Conservation (phyloP, 2,888 invertebrate genomes). For the Drosophila neutralis region DNA sequence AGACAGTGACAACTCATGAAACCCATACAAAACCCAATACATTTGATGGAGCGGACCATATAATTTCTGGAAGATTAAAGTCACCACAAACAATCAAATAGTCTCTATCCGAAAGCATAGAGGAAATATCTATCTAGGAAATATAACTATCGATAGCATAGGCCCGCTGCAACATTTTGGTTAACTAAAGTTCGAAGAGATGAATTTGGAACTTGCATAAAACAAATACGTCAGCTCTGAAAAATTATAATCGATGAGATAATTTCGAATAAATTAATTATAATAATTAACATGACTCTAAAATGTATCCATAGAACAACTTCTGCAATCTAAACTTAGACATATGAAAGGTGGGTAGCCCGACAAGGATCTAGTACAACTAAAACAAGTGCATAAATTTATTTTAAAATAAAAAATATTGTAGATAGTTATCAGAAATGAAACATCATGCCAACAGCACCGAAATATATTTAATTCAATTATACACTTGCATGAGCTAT, state of each 20-base stretch:
- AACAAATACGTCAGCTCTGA: not conserved
- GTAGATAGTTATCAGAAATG: not conserved
- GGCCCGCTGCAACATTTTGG: not conserved
- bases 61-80: no score
- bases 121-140: no score
- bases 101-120: no score
- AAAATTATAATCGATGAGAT: not conserved
- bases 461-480: not conserved
- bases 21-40: no score
- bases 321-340: not conserved
- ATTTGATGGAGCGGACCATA: no score
- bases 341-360: not conserved
- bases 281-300: not conserved
- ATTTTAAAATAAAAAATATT: not conserved
- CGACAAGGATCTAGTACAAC: not conserved
- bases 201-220: not conserved
- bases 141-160: no score
- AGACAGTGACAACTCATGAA: no score
- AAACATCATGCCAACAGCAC: not conserved
- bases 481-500: not conserved
- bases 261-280: not conserved
- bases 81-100: no score
- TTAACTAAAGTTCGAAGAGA: conserved; percentile 8
- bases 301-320: not conserved
- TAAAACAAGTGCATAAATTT: not conserved